phyloP scores from a whole-genome alignment of 2,888 invertebrate genomes.

The Platyscelio sp. region DNA sequence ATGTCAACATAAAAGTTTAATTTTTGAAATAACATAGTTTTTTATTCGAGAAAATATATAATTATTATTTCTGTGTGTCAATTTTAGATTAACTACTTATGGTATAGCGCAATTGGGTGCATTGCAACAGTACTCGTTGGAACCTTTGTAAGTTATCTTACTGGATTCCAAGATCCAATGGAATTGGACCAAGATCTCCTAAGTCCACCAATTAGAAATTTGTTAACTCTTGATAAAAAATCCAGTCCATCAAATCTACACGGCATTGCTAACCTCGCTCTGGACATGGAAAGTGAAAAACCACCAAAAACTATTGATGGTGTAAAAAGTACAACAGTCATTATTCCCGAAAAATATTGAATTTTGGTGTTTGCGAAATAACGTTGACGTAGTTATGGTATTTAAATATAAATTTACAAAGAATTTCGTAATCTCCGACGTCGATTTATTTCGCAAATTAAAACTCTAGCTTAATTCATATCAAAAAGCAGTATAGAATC shows the following conservation, averaged over 20 bases:
- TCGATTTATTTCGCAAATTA: too few species aligned
- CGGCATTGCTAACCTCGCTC: slow-evolving; percentile 81
- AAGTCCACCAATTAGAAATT: slow-evolving; percentile 88
- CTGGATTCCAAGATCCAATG: slow-evolving; percentile 88
- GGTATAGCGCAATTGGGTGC: slow-evolving; percentile 95
- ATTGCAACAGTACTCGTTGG: slow-evolving; percentile 91
- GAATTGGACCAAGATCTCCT: slow-evolving; percentile 89
- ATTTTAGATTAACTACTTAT: slow-evolving; percentile 89
- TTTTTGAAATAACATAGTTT: too few species aligned
- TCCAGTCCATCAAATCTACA: slow-evolving; percentile 73
- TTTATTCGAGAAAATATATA: neutral
- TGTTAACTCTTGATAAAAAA: slow-evolving; percentile 84
- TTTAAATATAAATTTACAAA: too few species aligned
- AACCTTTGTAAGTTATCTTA: slow-evolving; percentile 89
- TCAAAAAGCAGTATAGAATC: too few species aligned
- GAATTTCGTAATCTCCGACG: too few species aligned
- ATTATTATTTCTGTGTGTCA: slow-evolving; percentile 3
- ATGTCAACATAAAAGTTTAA: too few species aligned
- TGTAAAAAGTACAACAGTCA: slow-evolving; percentile 48
- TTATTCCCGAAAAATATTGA: slow-evolving; percentile 52
- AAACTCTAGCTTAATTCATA: too few species aligned
- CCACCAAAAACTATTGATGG: slow-evolving; percentile 13
- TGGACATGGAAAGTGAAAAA: slow-evolving; percentile 82
- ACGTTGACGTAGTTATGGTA: too few species aligned
- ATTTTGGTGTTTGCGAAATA: neutral